Evolutionary conservation across 2,797 vertebrate genomes (phyloP), one percentile per base, ranked within the genome.

Genomic region (Arrhamphus sclerolepis): DNA sequence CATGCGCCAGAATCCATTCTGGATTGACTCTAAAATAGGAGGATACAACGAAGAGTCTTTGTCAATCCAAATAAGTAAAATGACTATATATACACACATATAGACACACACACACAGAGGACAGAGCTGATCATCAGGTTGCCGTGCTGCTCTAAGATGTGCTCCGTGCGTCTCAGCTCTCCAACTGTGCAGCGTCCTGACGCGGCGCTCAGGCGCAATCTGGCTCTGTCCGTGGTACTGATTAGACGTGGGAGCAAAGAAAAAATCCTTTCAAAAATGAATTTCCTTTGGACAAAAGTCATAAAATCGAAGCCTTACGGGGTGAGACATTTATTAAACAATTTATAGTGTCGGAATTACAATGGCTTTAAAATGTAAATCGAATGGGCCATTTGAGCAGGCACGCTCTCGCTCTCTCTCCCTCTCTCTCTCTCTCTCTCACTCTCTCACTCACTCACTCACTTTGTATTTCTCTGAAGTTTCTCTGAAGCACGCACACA

Each of bases 191-290:
- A 17, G 42, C 67, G 47, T 61, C 65, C 18, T 75, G 77, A 80
- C 77, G 65, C 73, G 62, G 66, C 42, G 50, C 56, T 28, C 46
- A 14, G 56, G 56, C 47, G 61, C 62, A 44, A 42, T 18, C 58
- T 47, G 72, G 66, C 52, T 49, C 81, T 82, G 65, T 81, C 68
- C 75, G 21, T 68, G 77, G 71, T 78, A 3, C 78, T 79, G 66
- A 67, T 66, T 22, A 44, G 8, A 29, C 2, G 39, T 14, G 7
- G 6, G 24, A 17, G 4, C 6, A 4, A 31, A 22, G 0, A 4
- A 20, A 20, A 43, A 43, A 43, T 43, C 19, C 5, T 1, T 17
- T 19, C 38, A 3, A 16, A 22, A 34, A 31, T 13, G 19, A 0
- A 41, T 19, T 10, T 44, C 14, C 18, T 42, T 3, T 4, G 2